These are phyloP conservation scores for Ennomos quercinarius DNA, from an alignment of 2,888 invertebrate genomes.

Conservation along the genomic window DNA sequence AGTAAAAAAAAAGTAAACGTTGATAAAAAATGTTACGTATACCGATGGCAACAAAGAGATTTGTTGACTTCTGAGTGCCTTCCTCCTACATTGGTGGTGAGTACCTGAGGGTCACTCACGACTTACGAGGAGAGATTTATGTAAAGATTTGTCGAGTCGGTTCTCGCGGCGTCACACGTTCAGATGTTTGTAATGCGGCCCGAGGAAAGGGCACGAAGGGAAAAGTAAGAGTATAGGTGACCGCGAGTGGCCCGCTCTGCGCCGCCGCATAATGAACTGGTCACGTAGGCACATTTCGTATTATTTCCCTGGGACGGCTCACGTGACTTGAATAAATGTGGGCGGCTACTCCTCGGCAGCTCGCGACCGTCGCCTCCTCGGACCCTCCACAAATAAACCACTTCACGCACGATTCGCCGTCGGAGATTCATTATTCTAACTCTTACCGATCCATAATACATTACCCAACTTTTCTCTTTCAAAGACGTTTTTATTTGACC, in stretches of 20 bases:
- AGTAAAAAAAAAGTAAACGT: constrained; percentile 2
- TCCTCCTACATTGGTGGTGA: constrained; percentile 10
- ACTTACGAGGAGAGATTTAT: constrained; percentile 48
- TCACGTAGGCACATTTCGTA: constrained; percentile 86
- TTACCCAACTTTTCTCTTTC: constrained; percentile 56
- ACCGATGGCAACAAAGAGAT: constrained; percentile 8
- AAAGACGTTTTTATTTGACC: constrained; percentile 54
- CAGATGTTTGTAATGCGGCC: constrained; percentile 64
- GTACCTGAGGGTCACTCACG: constrained; percentile 24
- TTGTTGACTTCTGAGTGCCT: constrained; percentile 27
- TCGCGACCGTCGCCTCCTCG: constrained; percentile 63
- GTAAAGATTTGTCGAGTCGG: constrained; percentile 56
- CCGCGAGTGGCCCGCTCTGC: constrained; percentile 65
- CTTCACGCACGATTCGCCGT: constrained; percentile 82
- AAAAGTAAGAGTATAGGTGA: constrained; percentile 51
- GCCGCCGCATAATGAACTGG: constrained; percentile 82
- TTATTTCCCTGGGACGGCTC: constrained; percentile 84
- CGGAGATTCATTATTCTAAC: constrained; percentile 83
- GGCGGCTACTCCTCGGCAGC: constrained; percentile 55
- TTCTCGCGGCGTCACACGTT: constrained; percentile 58
- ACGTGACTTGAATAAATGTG: constrained; percentile 83
- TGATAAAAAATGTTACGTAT: neutral
- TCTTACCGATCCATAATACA: constrained; percentile 74
- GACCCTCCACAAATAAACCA: constrained; percentile 84
- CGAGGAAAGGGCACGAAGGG: constrained; percentile 45